phyloP scores from a whole-genome alignment of 2,888 invertebrate species.

The Drosophila helvetica region DNA sequence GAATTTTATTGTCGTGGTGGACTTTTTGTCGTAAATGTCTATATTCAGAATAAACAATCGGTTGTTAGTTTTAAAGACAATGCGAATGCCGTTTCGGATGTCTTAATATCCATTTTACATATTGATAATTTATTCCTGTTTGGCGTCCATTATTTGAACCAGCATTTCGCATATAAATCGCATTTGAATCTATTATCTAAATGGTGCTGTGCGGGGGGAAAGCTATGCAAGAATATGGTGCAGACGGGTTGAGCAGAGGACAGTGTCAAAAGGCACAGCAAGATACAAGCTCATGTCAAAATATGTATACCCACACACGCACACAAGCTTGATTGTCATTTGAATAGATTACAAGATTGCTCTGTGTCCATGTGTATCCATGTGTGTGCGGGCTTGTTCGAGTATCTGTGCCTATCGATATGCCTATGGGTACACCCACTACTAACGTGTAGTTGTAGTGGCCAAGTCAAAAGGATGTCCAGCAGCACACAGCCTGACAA shows the following conservation, averaged over 20 bases:
- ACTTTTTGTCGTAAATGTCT: no score
- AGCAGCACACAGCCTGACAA: neutral
- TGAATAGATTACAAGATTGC: constrained; percentile 63
- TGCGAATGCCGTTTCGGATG: no score
- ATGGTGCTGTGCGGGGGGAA: neutral
- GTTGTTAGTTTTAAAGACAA: no score
- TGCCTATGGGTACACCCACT: neutral
- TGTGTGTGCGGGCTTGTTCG: neutral
- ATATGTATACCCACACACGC: neutral
- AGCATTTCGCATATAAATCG: neutral
- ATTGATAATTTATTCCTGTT: neutral
- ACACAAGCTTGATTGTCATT: constrained; percentile 53
- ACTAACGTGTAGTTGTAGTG: neutral
- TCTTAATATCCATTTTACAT: neutral
- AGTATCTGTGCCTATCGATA: constrained; percentile 3
- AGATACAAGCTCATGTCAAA: neutral
- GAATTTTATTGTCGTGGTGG: no score
- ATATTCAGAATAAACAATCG: no score
- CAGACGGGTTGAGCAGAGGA: neutral
- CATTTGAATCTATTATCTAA: neutral
- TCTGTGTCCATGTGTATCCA: neutral
- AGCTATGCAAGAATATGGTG: neutral
- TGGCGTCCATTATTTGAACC: no score
- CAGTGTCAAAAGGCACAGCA: neutral
- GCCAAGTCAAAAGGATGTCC: constrained; percentile 1